Conservation (phyloP, 2,888 invertebrate genomes). For the Anthrax anthrax region DNA sequence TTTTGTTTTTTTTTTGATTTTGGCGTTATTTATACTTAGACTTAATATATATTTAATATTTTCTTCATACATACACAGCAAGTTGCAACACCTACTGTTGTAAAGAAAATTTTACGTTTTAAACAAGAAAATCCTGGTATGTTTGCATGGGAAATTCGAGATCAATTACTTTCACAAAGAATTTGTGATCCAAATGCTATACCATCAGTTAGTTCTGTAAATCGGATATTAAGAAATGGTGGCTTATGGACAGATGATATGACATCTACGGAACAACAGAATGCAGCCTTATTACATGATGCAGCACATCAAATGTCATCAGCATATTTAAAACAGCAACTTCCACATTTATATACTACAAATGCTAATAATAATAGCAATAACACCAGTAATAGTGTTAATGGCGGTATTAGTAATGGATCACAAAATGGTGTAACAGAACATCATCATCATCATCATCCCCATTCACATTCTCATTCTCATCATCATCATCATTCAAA, state of each 20-base stretch:
- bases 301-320: constrained; percentile 16
- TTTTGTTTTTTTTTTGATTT: not conserved
- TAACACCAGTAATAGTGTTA: not conserved
- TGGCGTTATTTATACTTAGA: constrained; percentile 10
- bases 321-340: constrained; percentile 31
- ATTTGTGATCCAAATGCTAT: constrained; percentile 83
- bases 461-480: not conserved
- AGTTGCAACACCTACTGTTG: constrained; percentile 92
- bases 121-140: constrained; percentile 92
- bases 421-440: not conserved
- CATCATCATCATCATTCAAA: not conserved
- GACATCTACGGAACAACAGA: constrained; percentile 32
- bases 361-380: not conserved
- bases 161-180: constrained; percentile 74
- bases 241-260: constrained; percentile 63
- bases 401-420: not conserved
- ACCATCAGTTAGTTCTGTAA: constrained; percentile 89
- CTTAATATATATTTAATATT: not conserved
- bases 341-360: constrained; percentile 16
- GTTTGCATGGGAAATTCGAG: constrained; percentile 95
- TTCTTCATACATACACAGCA: too few relatives aligned
- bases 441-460: not conserved
- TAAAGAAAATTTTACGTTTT: constrained; percentile 83
- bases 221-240: constrained; percentile 79
- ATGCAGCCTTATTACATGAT: constrained; percentile 22